These are phyloP conservation scores for Urocynchramus pylzowi DNA, from an alignment of 2,113 vertebrate species.

Conservation along the genomic window DNA sequence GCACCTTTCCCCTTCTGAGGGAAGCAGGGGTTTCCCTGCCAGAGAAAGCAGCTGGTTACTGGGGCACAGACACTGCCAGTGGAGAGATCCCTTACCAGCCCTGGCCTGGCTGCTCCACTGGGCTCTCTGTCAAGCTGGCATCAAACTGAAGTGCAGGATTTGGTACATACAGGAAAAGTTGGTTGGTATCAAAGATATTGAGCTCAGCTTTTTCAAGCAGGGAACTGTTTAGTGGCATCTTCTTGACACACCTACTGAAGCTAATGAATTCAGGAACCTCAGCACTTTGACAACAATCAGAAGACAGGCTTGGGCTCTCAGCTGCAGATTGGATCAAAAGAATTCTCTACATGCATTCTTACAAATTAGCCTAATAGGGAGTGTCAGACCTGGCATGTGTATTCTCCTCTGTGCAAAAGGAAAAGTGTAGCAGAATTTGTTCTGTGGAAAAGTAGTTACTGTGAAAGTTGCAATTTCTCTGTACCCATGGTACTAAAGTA, in stretches of 20 bases:
- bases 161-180: not conserved
- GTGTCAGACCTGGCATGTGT: not conserved
- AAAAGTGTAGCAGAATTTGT: accelerated
- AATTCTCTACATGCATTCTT: not conserved
- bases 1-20: not conserved
- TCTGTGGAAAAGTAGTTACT: not conserved
- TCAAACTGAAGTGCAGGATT: not conserved
- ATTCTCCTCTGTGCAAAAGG: not conserved
- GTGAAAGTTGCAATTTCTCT: not conserved
- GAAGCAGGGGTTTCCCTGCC: not conserved
- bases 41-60: not conserved
- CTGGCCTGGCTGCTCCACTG: not conserved
- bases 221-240: not conserved
- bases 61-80: not conserved
- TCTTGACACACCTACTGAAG: not conserved
- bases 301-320: not conserved
- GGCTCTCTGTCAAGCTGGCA: not conserved
- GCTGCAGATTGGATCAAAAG: not conserved
- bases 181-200: not conserved
- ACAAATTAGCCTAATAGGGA: not conserved
- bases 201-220: not conserved
- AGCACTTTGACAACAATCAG: not conserved
- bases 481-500: not conserved
- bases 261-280: not conserved
- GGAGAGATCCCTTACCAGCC: not conserved